Percentiles rank a stretch among this genome's conserved stretches.
Conservation (phyloP, 2,888 invertebrate species). For the Cancer borealis region DNA sequence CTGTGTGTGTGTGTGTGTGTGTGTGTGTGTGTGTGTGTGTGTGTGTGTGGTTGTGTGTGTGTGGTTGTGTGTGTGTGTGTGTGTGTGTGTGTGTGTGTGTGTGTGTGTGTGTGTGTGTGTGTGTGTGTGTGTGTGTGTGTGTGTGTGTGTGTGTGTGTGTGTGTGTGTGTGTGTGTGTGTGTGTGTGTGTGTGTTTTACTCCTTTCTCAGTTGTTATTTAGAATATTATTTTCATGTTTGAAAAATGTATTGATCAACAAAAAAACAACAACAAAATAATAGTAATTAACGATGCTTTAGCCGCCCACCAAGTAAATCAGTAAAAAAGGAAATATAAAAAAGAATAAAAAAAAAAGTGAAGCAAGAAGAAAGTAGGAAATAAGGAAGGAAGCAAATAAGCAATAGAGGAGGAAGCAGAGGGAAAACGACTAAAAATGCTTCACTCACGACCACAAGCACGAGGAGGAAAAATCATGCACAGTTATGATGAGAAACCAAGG, state of each 20-base stretch:
- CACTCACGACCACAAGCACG: conserved; percentile 11
- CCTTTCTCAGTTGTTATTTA: not conserved
- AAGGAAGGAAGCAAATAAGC: not conserved
- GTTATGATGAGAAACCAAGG: not conserved
- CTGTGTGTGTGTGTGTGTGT: not conserved
- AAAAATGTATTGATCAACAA: not conserved
- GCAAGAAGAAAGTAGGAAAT: not conserved
- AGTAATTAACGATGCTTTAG: not conserved
- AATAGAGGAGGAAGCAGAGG: not conserved
- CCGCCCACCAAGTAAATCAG: too few relatives aligned
- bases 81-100: not conserved
- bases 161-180: conserved; percentile 39
- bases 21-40: not conserved
- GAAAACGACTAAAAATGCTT: not conserved
- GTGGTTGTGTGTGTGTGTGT: not conserved
- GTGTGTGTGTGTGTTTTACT: not conserved
- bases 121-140: conserved; percentile 3
- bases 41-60: not conserved
- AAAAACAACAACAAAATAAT: not conserved
- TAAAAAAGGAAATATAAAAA: not conserved
- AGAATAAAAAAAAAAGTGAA: not conserved
- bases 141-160: conserved; percentile 37
- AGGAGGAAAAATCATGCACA: not conserved
- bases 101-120: not conserved
- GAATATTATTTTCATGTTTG: not conserved